Base-by-base conservation (phyloP, 2,113 vertebrate species). In the Beaufortia kweichowensis region DNA sequence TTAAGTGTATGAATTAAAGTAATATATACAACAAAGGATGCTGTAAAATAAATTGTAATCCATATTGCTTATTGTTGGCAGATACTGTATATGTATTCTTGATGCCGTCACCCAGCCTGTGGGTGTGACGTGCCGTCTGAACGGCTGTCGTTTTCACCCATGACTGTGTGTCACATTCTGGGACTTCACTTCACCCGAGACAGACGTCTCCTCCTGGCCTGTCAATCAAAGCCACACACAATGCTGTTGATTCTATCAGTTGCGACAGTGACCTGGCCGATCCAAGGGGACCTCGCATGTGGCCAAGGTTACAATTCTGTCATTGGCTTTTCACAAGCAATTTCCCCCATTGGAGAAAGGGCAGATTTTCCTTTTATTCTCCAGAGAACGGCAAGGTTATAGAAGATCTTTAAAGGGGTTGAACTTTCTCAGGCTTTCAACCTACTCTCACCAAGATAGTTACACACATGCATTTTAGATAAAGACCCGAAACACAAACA, bases 341-440 rank as follows among this genome's bases (percentile, higher is more conserved):
- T 86, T 86, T 88, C 59, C 76, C 78, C 75, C 79, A 69, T 31
- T 75, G 57, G n/a, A 80, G 28, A 86, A 66, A 86, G 82, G 79
- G 79, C 64, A 77, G 48, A 33, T 81, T 68, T 77, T 75, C 28
- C 73, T 75, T 75, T 79, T 78, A 63, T 82, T 83, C 84, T 84
- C 66, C 76, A 69, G 78, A 84, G 76, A 64, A 62, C 63, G 66
- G 39, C 14, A 78, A 82, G 76, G 78, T 79, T 86, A 79, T 43
- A 48, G 53, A 75, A 33, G 60, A 72, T 77, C 14, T 59, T 62
- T 43, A 56, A 59, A 68, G 61, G 50, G 50, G 61, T 65, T 77
- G 61, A 71, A 66, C 75, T 71, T 61, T 29, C 48, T 31, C 66
- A 8, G 56, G 67, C 50, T 59, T 57, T 59, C 26, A 63, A 46